These are phyloP conservation scores for Chaetoderma sp. DNA, from an alignment of 2,888 invertebrate genomes.

Conservation along the genomic window DNA sequence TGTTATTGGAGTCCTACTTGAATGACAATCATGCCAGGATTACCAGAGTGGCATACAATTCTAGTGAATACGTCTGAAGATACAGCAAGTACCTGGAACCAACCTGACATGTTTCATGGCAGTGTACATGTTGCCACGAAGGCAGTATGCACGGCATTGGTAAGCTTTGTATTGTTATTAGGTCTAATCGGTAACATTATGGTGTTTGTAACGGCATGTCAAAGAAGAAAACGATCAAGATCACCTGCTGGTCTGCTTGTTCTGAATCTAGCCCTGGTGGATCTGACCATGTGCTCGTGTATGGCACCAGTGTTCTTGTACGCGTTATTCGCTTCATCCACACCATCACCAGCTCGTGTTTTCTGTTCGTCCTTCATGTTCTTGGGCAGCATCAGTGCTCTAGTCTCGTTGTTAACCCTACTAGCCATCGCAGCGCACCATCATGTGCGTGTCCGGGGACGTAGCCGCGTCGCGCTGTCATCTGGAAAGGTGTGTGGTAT, in stretches of 20 bases:
- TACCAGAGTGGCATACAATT: too few species aligned
- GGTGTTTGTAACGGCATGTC: conserved; percentile 48
- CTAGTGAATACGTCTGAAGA: too few species aligned
- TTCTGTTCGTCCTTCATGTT: conserved; percentile 54
- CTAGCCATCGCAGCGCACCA: conserved; percentile 53
- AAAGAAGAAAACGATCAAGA: conserved; percentile 44
- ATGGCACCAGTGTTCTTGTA: conserved; percentile 53
- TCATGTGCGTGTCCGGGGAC: conserved; percentile 45
- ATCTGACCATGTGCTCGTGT: conserved; percentile 52
- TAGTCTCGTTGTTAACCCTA: conserved; percentile 49
- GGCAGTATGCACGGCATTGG: conserved; percentile 56
- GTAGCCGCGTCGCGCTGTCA: conserved; percentile 42
- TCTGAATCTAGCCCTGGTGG: conserved; percentile 51
- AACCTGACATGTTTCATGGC: conserved; percentile 39
- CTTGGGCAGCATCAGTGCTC: conserved; percentile 46
- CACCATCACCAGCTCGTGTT: conserved; percentile 47
- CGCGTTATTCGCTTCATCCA: conserved; percentile 47
- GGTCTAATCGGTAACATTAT: conserved; percentile 56
- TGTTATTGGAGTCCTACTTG: too few species aligned
- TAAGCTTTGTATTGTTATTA: conserved; percentile 51
- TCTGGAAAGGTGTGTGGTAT: conserved; percentile 41
- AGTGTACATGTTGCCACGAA: conserved; percentile 55
- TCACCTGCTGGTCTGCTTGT: conserved; percentile 51
- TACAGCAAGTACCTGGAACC: too few species aligned
- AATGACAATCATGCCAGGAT: too few species aligned